Conservation (phyloP, 2,888 invertebrate species). For the Allolobophora icterica region DNA sequence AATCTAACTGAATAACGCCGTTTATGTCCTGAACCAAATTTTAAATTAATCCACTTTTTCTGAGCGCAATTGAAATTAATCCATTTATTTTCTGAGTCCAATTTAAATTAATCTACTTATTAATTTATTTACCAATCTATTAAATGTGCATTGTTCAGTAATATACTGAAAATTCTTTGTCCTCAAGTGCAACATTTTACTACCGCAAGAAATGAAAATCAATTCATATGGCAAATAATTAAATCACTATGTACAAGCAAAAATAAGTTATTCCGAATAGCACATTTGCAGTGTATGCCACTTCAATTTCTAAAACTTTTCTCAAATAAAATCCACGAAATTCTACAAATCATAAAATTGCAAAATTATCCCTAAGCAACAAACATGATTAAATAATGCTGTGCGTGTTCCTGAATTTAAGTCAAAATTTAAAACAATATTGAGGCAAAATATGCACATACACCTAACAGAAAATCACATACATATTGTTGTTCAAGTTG, state of each 20-base stretch:
- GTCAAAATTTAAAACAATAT: not conserved
- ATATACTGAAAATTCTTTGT: not conserved
- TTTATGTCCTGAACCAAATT: not conserved
- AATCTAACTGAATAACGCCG: not conserved
- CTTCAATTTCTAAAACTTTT: not conserved
- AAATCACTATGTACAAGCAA: slow-evolving; percentile 1
- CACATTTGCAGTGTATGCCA: not conserved
- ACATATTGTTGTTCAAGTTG: not conserved
- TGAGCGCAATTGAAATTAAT: too few relatives aligned
- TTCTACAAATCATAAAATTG: too few relatives aligned
- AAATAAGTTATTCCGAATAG: not conserved
- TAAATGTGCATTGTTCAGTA: not conserved
- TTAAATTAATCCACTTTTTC: not conserved
- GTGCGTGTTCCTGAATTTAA: not conserved
- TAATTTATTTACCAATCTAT: not conserved
- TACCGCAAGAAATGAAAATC: not conserved
- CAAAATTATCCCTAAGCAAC: too few relatives aligned
- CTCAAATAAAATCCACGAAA: not conserved
- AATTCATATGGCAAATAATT: not conserved
- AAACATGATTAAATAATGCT: not conserved
- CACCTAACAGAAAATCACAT: not conserved
- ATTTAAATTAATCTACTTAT: not conserved
- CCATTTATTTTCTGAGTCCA: too few relatives aligned
- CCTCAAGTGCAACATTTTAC: not conserved
- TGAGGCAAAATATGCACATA: not conserved